Evolutionary conservation across 2,888 invertebrate species (phyloP), one percentile per base, ranked within the genome.

Genomic region (Chesias legatella): DNA sequence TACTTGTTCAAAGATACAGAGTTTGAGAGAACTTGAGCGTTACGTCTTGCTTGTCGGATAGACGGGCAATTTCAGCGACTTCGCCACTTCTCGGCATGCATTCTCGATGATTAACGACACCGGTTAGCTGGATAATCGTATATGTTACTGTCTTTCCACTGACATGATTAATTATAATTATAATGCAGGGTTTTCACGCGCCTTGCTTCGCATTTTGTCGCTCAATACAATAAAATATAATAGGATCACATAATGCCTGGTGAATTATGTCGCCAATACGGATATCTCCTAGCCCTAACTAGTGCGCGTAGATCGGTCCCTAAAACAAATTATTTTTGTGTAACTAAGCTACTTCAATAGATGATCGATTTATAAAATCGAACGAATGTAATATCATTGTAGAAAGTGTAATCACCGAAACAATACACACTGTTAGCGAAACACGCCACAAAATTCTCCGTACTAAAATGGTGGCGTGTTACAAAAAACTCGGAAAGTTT

Each of bases 1-100:
- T 58, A 60, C 51, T 46, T 50, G 48, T 44, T 48, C 45, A 52
- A 56, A 61, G 63, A 66, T 60, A 62, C 55, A 58, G 54, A 27
- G 25, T 33, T 40, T 24, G 36, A 35, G 38, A 41, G 40, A 62
- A 62, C 52, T 58, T 60, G 51, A 24, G 43, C 52, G 46, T 48
- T 48, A 53, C 63, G 61, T 58, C 56, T 53, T 53, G 54, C 46
- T 53, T 53, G 54, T 46, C 35, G 38, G 42, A 43, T 44, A 61
- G 63, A 58, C 53, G 53, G 56, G 56, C 55, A 67, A 63, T 68
- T 66, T 60, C 53, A 53, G 50, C 43, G 41, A 60, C 58, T 62
- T 66, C 53, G 58, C 47, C 53, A 58, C 54, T 56, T 58, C 50
- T 53, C 37, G 48, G 43, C 48, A 55, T 56, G 54, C 53, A 60